Conservation (phyloP, 2,888 invertebrate species). For the Synanthedon formicaeformis region DNA sequence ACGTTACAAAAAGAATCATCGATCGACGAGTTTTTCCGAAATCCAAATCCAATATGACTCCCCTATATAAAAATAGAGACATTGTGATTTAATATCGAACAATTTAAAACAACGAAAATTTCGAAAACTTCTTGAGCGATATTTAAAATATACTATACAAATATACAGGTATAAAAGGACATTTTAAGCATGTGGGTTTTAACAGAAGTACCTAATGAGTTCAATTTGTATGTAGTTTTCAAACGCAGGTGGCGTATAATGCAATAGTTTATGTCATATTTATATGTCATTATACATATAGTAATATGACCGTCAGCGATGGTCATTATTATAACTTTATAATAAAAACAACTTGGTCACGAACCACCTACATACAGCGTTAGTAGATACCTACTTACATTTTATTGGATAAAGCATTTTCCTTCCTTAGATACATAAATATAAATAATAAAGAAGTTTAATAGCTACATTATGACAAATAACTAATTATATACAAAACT, state of each 20-base stretch:
- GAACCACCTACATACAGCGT: constrained; percentile 14
- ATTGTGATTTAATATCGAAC: too few relatives aligned
- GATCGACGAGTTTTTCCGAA: too few relatives aligned
- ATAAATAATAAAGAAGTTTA: too few relatives aligned
- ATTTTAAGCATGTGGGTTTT: not conserved
- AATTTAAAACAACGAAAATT: too few relatives aligned
- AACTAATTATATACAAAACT: too few relatives aligned
- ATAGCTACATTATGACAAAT: too few relatives aligned
- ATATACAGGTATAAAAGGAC: not conserved
- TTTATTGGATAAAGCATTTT: not conserved
- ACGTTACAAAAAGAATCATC: too few relatives aligned
- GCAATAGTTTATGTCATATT: not conserved
- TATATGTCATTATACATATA: not conserved
- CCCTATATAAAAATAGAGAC: too few relatives aligned
- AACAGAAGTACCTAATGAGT: not conserved
- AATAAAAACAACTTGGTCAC: constrained; percentile 11
- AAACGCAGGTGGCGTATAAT: not conserved
- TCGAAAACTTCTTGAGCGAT: too few relatives aligned
- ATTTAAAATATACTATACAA: too few relatives aligned
- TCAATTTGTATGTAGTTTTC: not conserved
- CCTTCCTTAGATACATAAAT: too few relatives aligned
- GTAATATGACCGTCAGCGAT: constrained; percentile 1
- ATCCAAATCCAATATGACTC: too few relatives aligned
- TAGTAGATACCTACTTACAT: constrained; percentile 33
- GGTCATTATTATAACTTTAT: constrained; percentile 1